Conservation (phyloP, 2,888 invertebrate genomes). For the Mesorhabditis belari region DNA sequence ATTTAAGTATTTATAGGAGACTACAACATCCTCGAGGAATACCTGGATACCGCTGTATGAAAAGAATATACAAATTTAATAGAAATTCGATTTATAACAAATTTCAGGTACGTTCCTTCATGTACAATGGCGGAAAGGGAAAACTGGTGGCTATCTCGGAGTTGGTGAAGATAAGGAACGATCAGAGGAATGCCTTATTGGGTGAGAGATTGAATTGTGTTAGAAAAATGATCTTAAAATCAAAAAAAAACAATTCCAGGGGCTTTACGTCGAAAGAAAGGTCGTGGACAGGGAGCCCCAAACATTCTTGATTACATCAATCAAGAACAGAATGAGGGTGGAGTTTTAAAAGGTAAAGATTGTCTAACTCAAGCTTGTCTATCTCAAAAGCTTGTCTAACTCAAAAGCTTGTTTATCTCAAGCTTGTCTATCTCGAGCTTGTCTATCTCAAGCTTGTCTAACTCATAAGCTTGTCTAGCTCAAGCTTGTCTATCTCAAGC, state of each 20-base stretch:
- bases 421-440: conserved; percentile 38
- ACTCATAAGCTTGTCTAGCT: conserved; percentile 33
- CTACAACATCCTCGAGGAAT: conserved; percentile 38
- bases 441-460: not conserved
- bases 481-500: conserved; percentile 2
- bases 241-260: not conserved
- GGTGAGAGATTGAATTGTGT: too few species aligned
- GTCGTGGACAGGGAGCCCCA: conserved; percentile 48
- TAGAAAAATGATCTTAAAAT: not conserved
- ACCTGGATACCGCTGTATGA: conserved; percentile 57
- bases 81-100: not conserved
- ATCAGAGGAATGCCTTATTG: conserved; percentile 63
- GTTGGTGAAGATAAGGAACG: conserved; percentile 72
- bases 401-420: conserved; percentile 10
- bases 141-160: conserved; percentile 81
- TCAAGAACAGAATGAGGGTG: conserved; percentile 31
- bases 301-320: conserved; percentile 51
- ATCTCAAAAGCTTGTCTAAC: not conserved
- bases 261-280: conserved; percentile 38
- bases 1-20: too few species aligned
- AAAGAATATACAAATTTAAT: conserved; percentile 57
- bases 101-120: conserved; percentile 71
- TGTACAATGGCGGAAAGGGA: conserved; percentile 87
- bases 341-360: conserved; percentile 21
- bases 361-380: conserved; percentile 32